These are phyloP conservation scores for Elysia crispata DNA, from an alignment of 2,888 invertebrate genomes.

Conservation along the genomic window DNA sequence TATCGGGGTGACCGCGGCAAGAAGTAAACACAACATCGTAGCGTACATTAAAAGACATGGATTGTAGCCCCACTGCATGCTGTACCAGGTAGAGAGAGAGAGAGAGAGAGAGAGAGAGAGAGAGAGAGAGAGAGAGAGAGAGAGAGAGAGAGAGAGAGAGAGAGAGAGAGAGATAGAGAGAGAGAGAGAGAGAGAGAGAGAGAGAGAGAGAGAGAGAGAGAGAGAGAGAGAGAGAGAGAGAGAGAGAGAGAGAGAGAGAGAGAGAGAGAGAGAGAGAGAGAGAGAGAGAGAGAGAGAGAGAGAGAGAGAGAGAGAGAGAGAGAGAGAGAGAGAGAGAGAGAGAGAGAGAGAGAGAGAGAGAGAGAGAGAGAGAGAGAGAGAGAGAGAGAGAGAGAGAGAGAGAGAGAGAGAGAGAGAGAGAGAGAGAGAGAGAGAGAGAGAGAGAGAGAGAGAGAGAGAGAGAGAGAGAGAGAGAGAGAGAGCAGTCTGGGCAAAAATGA, in stretches of 20 bases:
- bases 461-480: slow-evolving; percentile 12
- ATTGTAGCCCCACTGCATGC: no score
- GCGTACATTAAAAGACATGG: no score
- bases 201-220: not conserved
- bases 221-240: not conserved
- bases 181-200: no score
- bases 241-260: not conserved
- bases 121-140: slow-evolving; percentile 24
- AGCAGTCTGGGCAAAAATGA: no score
- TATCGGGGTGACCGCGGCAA: no score
- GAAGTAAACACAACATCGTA: no score
- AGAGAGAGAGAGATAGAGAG: slow-evolving; percentile 21
- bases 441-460: slow-evolving; percentile 6
- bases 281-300: no score
- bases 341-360: no score
- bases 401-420: not conserved
- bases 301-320: no score
- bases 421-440: slow-evolving; percentile 6
- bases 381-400: not conserved
- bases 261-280: not conserved
- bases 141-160: slow-evolving; percentile 32
- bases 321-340: no score
- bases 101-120: slow-evolving; percentile 18
- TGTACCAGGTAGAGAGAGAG: not conserved
- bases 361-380: no score